Percentiles rank a stretch among this genome's conserved stretches.
These are phyloP conservation scores for Prietella phreatophila DNA, from an alignment of 2,113 vertebrate species.

Conservation along the genomic window DNA sequence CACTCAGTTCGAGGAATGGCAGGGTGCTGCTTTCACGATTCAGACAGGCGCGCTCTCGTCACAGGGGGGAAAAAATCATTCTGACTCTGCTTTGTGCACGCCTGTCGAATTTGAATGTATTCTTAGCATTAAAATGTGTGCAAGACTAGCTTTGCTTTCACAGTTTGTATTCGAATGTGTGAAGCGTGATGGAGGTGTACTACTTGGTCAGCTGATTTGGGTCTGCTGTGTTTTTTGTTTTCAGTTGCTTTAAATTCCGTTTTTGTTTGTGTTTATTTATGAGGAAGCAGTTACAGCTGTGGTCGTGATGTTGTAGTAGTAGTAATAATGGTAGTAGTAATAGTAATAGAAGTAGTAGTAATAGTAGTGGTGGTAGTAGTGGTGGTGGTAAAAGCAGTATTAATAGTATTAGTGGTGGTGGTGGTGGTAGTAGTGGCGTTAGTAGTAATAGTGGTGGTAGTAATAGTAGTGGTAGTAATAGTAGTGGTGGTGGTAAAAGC, in stretches of 20 bases:
- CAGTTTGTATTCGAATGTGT: neutral
- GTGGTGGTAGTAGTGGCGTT: too few species aligned
- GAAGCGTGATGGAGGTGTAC: neutral
- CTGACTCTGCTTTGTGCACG: neutral
- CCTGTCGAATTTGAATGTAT: conserved; percentile 28
- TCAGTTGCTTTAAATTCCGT: neutral
- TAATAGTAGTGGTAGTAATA: too few species aligned
- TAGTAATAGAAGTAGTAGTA: too few species aligned
- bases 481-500: too few species aligned
- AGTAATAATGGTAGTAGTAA: too few species aligned
- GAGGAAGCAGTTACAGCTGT: neutral
- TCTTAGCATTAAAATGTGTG: neutral
- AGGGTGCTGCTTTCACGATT: conserved; percentile 19
- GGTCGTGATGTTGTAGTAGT: too few species aligned
- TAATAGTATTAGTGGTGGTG: too few species aligned
- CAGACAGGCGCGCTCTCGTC: neutral
- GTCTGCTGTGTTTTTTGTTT: neutral
- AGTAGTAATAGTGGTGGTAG: too few species aligned
- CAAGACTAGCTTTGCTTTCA: neutral
- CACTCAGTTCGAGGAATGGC: conserved; percentile 17
- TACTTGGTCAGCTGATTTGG: neutral
- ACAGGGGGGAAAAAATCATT: neutral
- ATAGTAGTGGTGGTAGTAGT: too few species aligned
- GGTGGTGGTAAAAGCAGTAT: too few species aligned
- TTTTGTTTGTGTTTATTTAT: neutral